Evolutionary conservation across 37 sponge, comb jelly and placozoan genomes (phyloP), one percentile per base, ranked within the genome.

Genomic region (Halichondria panicea): DNA sequence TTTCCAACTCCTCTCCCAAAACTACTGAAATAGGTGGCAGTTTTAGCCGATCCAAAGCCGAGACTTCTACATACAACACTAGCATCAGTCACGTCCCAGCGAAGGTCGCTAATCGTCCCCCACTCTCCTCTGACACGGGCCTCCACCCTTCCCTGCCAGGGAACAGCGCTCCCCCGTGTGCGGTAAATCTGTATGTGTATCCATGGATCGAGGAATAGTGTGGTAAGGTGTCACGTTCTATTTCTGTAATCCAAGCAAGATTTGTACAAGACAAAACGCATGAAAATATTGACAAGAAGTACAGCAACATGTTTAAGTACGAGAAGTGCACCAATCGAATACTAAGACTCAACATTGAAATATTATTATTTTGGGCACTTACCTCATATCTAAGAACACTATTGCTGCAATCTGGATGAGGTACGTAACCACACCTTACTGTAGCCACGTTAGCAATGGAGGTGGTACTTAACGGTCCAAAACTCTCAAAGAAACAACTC

Each of bases 111-210:
- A 3, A 93, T 55, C 6, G 94, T 82, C 5, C 89, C 94, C 89
- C 89, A 88, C 27, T 48, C 53, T 18, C 85, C 87, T 8, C 66
- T 41, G 6, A 53, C 28, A 21, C 34, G 57, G 5, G 81, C 80
- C 41, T 93, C 94, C 7, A 89, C 79, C 50, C 94, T 50, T 31
- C 94, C 94, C 35, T 34, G 45, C 81, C 91, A 86, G 5, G 91
- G 79, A 4, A 75, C 63, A 5, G 87, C 57, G 4, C 77, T 73
- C 5, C 78, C 82, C 22, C 83, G 39, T 31, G 78, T 70, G 15
- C 76, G 43, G 32, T 76, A 76, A 1, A 31, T 22, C 76, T 76
- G n/a, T n/a, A n/a, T n/a, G n/a, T n/a, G n/a, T n/a, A 31, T 31
- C 4, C 32, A 28, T 3, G n/a, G n/a, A n/a, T n/a, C n/a, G n/a